Base-by-base conservation (phyloP, 2,888 invertebrate species). In the Drosophila lacicola region DNA sequence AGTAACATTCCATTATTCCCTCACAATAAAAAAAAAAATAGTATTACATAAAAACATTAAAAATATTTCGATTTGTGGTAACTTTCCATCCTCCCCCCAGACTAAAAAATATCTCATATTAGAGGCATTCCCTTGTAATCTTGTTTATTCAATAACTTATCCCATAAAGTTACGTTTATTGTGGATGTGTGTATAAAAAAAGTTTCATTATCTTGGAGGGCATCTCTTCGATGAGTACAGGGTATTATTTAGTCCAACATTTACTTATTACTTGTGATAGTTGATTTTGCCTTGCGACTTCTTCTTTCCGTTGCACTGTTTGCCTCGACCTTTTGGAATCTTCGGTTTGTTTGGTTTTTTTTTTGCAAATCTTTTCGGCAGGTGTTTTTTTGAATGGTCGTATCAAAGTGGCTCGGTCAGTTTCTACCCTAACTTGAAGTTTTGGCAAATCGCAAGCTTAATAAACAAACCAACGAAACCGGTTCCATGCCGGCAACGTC, bases 321-420 rank as follows among this genome's bases (percentile, higher is more conserved):
- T 39, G 25, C 45, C 53, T 33, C 39, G 51, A 58, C 39, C 46
- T 54, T 57, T 55, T 45, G 36, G 33, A 55, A 53, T 41, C 41
- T 29, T 50, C 5, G 19, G 2, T 29, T 29, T 25, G 6, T 6
- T 25, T n/a, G 9, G 10, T 45, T 10, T 39, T 47, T 47, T 56
- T 47, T 60, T 61, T 10, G 71, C 41, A 56, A 74, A 75, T 71
- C 67, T 76, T 76, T 57, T 57, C 60, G 57, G 49, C 77, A 77
- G 77, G 75, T 75, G 75, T 57, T 75, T 67, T 55, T 53, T 29
- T 29, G 36, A 60, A 49, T 75, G 60, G 60, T 21, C 63, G 44
- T 36, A 41, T 39, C 19, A 45, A 72, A 71, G 76, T 71, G 37
- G 55, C 49, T 53, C 37, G 76, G 72, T 72, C 68, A 72, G 68